Conservation (phyloP, 2,113 vertebrate genomes). For the Dermatemys mawii region DNA sequence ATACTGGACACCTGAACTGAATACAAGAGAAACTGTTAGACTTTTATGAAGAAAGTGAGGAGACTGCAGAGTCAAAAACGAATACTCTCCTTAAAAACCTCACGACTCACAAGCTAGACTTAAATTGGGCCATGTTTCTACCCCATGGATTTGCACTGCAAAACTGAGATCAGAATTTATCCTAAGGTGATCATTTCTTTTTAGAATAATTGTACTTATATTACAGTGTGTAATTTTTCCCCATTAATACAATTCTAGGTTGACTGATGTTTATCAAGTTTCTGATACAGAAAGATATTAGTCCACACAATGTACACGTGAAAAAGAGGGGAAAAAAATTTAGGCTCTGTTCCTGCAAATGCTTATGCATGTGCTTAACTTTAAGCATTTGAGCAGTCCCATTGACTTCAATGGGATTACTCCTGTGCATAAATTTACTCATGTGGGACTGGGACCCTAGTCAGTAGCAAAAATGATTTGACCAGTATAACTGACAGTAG, state of each 20-base stretch:
- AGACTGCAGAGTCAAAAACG: background rate
- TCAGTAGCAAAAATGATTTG: background rate
- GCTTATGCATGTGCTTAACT: background rate
- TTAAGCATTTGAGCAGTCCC: background rate
- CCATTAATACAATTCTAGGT: background rate
- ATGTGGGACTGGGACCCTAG: background rate
- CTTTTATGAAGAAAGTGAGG: background rate
- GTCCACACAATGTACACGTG: background rate
- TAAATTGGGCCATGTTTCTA: background rate
- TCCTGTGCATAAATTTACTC: background rate
- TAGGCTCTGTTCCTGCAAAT: background rate
- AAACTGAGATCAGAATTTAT: background rate
- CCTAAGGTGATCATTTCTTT: background rate
- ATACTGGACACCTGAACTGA: background rate
- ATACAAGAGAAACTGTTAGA: background rate
- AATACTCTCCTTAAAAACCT: background rate
- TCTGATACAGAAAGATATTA: background rate
- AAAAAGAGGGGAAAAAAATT: background rate
- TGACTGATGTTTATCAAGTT: background rate
- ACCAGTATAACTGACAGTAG: background rate
- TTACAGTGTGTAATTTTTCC: background rate
- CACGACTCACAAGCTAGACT: background rate
- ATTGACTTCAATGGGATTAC: background rate
- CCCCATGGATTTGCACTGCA: background rate
- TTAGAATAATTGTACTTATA: background rate